phyloP scores from a whole-genome alignment of 2,797 vertebrate species.

The Threskiornis aethiopicus region DNA sequence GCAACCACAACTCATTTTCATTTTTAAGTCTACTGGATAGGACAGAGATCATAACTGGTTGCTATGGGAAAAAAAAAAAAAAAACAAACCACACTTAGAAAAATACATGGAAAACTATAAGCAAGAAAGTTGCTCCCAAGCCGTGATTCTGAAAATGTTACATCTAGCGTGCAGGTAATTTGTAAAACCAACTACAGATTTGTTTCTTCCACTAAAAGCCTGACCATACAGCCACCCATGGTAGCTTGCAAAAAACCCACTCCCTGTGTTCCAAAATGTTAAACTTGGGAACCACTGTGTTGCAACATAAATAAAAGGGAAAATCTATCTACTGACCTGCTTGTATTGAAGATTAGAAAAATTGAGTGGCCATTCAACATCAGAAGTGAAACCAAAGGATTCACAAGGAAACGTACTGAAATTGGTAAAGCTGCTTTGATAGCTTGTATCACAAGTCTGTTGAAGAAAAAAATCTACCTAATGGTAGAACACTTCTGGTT shows the following conservation, averaged over 20 bases:
- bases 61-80: neutral
- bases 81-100: rapidly evolving
- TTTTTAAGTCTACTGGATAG: neutral
- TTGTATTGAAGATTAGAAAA: neutral
- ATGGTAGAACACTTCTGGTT: rapidly evolving
- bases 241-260: neutral
- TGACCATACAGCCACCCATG: neutral
- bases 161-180: neutral
- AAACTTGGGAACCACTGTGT: neutral
- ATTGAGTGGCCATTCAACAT: neutral
- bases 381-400: neutral
- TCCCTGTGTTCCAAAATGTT: neutral
- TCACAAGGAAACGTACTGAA: neutral
- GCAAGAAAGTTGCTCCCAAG: neutral
- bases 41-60: neutral
- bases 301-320: neutral
- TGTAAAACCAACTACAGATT: neutral
- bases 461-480: neutral
- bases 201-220: neutral
- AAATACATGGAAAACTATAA: neutral
- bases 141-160: neutral
- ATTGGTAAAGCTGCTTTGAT: neutral
- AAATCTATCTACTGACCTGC: neutral
- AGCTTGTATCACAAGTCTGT: neutral
- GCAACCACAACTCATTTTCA: neutral